phyloP scores from a whole-genome alignment of 64 coral and sea anemone genomes.

The Trachythela sp. region DNA sequence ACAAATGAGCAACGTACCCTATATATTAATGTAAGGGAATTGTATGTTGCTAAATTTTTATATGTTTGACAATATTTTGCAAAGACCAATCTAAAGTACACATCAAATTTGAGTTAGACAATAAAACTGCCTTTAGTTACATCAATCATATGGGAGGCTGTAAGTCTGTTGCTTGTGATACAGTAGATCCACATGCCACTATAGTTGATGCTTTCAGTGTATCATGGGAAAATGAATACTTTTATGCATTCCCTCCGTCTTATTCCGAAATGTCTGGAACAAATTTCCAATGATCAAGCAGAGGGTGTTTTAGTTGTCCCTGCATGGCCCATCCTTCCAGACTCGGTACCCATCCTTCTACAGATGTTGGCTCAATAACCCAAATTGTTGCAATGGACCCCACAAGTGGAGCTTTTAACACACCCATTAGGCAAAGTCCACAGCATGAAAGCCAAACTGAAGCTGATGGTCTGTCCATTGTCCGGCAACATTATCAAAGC shows the following conservation, averaged over 20 bases:
- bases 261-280: conserved; percentile 53
- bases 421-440: conserved; percentile 38
- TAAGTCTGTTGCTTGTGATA: conserved; percentile 41
- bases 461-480: conserved; percentile 53
- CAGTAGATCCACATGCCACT: background rate
- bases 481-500: conserved; percentile 58
- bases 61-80: conserved; percentile 48
- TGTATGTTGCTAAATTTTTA: conserved; percentile 61
- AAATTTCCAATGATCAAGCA: background rate
- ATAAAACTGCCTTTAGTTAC: conserved; percentile 47
- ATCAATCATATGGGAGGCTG: conserved; percentile 58
- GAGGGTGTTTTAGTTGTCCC: conserved; percentile 33
- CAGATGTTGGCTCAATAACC: conserved; percentile 56
- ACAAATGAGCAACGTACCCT: conserved; percentile 44
- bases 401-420: conserved; percentile 30
- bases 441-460: conserved; percentile 60
- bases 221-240: background rate
- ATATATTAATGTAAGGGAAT: conserved; percentile 59
- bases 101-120: conserved; percentile 54
- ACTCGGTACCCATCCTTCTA: conserved; percentile 45
- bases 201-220: background rate
- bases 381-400: conserved; percentile 39
- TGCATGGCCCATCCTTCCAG: conserved; percentile 50
- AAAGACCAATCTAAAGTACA: conserved; percentile 21
- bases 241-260: conserved; percentile 15